phyloP scores from a whole-genome alignment of 2,113 vertebrate species.

The Colistium nudipinnis region DNA sequence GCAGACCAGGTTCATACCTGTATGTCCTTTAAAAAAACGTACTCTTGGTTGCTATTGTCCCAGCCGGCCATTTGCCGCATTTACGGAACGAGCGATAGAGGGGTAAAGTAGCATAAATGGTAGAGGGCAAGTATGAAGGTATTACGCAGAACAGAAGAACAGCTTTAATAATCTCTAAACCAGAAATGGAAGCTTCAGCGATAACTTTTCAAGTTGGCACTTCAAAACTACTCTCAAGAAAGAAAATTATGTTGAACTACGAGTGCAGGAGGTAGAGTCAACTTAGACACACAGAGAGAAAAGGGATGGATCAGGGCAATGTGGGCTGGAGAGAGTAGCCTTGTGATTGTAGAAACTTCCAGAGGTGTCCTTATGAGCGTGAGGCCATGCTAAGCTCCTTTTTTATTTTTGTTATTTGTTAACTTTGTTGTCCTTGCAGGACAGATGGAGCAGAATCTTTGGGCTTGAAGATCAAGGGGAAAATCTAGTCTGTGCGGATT shows the following conservation, averaged over 20 bases:
- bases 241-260: background rate
- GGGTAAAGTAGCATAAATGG: slow-evolving; percentile 16
- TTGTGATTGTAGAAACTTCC: slow-evolving; percentile 22
- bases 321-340: slow-evolving; percentile 14
- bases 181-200: slow-evolving; percentile 20
- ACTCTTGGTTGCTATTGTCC: slow-evolving; percentile 23
- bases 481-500: slow-evolving; percentile 40
- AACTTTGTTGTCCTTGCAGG: slow-evolving; percentile 21
- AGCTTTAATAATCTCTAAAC: slow-evolving; percentile 55
- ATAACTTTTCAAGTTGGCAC: slow-evolving; percentile 30
- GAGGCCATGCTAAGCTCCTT: slow-evolving; percentile 30
- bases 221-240: slow-evolving; percentile 42
- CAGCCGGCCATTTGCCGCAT: slow-evolving; percentile 2
- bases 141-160: slow-evolving; percentile 54
- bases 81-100: slow-evolving; percentile 32
- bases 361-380: slow-evolving; percentile 19
- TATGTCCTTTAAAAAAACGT: slow-evolving; percentile 18
- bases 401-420: slow-evolving; percentile 31
- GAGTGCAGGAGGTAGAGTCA: slow-evolving; percentile 7
- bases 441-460: slow-evolving; percentile 25
- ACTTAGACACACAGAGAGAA: slow-evolving; percentile 11
- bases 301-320: slow-evolving; percentile 29
- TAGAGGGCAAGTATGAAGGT: slow-evolving; percentile 33
- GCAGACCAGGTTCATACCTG: background rate
- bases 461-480: slow-evolving; percentile 5